phyloP scores from a whole-genome alignment of 1,140 invertebrate genomes.

The Leptonema lineaticorne region DNA sequence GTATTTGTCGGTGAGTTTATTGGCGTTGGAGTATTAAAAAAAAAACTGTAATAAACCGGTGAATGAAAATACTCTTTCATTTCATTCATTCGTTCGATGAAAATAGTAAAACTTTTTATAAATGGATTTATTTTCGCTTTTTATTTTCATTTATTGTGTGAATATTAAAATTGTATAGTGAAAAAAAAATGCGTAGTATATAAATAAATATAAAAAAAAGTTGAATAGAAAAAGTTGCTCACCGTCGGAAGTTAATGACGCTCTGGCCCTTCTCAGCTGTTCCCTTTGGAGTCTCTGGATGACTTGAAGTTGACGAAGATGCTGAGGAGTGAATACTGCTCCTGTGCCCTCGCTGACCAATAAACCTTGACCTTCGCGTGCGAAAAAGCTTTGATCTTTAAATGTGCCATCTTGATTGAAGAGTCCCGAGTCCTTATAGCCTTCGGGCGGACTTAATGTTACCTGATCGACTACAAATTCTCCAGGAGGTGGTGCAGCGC shows the following conservation, averaged over 20 bases:
- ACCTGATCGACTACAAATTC: conserved; percentile 70
- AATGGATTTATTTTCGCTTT: too few species aligned
- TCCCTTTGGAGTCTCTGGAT: conserved; percentile 57
- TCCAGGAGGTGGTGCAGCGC: conserved; percentile 57
- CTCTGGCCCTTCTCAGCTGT: conserved; percentile 64
- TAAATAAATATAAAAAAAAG: not conserved
- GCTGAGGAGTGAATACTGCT: conserved; percentile 61
- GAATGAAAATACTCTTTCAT: too few species aligned
- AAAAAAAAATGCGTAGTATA: too few species aligned
- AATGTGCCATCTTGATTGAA: conserved; percentile 54
- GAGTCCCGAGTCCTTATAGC: conserved; percentile 74
- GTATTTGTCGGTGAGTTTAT: too few species aligned
- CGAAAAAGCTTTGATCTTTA: conserved; percentile 51
- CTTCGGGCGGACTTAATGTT: conserved; percentile 82
- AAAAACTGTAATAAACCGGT: too few species aligned
- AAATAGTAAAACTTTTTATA: too few species aligned
- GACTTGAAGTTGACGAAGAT: conserved; percentile 59
- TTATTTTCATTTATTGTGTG: too few species aligned
- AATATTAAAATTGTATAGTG: too few species aligned
- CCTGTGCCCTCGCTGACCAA: conserved; percentile 59
- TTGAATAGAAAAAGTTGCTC: not conserved
- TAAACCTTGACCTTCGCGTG: conserved; percentile 57
- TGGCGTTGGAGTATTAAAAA: too few species aligned
- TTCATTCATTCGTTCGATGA: too few species aligned
- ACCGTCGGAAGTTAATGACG: conserved; percentile 25